Evolutionary conservation across 2,113 vertebrate species (phyloP), one percentile per base, ranked within the genome.

Genomic region (Ranitomeya imitator): DNA sequence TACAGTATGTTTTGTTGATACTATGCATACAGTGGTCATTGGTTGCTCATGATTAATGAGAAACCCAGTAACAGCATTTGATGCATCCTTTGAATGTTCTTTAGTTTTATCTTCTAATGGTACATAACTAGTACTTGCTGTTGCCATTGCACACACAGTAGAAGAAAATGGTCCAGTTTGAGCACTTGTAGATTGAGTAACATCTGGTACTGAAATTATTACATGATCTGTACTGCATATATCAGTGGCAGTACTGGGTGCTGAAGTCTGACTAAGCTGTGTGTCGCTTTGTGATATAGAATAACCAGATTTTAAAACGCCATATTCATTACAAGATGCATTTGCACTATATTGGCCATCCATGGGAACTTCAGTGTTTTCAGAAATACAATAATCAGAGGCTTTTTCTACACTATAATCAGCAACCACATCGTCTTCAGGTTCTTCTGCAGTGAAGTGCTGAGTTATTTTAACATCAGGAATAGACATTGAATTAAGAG

Each of bases 401-500:
- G 92, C 95, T 94, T 89, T 95, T 93, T 96, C 95, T 91, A 91
- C 93, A 80, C 91, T 90, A 93, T 94, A 96, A 93, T 96, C 92
- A 92, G 95, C 94, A 89, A 94, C 83, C 78, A 93, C 94, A 92
- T 98, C 97, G 90, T 98, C 97, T 91, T 99, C 97, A 85, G 96
- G 96, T 91, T 97, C 97, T 92, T 99, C 98, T 89, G 95, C 91
- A 91, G 98, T 98, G 91, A 99, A 99, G 92, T 99, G 99, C 79
- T 98, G 98, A 18, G 98, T 99, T 93, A 99, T 99, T 93, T 96
- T 99, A 89, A 99, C 96, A 92, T 99, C 98, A 90, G 98, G 98
- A 93, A 99, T 99, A 74, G 97, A 97, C 84, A 97, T 96, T 89
- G 95, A 73, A 80, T 96, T 97, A 90, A 92, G 95, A 9, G 93